A percentile compares a stretch with the other conserved stretches of the same genome.
phyloP scores from a whole-genome alignment of 2,888 invertebrate genomes.

The Drosophila rubida region DNA sequence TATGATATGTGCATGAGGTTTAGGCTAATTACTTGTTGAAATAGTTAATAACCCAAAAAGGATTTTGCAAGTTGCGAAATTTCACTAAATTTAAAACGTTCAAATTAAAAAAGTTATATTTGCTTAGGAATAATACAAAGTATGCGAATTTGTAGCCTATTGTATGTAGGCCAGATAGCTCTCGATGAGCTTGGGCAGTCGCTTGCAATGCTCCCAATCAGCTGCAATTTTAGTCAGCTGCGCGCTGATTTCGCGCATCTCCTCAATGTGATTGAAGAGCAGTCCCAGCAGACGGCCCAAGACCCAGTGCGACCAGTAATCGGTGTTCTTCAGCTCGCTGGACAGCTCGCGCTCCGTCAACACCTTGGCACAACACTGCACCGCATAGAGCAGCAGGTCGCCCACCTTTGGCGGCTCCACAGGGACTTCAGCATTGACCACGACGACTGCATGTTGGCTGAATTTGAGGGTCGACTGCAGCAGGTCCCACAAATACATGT shows the following conservation, averaged over 20 bases:
- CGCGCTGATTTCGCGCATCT: slow-evolving; percentile 26
- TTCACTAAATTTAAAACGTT: too few relatives aligned
- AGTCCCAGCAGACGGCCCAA: slow-evolving; percentile 46
- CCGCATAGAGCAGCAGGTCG: slow-evolving; percentile 37
- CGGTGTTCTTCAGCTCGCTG: neutral
- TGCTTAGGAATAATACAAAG: too few relatives aligned
- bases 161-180: slow-evolving; percentile 34
- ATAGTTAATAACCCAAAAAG: too few relatives aligned
- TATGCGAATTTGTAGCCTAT: too few relatives aligned
- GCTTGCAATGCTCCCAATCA: slow-evolving; percentile 15
- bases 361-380: slow-evolving; percentile 14
- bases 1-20: too few relatives aligned
- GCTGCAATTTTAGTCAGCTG: slow-evolving; percentile 22
- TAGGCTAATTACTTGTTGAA: too few relatives aligned
- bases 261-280: slow-evolving; percentile 39
- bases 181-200: slow-evolving; percentile 19
- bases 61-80: too few relatives aligned
- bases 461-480: slow-evolving; percentile 23
- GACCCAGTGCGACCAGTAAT: slow-evolving; percentile 59
- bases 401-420: neutral
- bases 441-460: slow-evolving; percentile 18
- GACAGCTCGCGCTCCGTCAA: slow-evolving; percentile 23
- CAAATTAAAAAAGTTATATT: too few relatives aligned
- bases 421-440: neutral
- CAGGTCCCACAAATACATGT: slow-evolving; percentile 62